These are phyloP conservation scores for Matsumyia berberina DNA, from an alignment of 2,888 invertebrate genomes.

Conservation along the genomic window DNA sequence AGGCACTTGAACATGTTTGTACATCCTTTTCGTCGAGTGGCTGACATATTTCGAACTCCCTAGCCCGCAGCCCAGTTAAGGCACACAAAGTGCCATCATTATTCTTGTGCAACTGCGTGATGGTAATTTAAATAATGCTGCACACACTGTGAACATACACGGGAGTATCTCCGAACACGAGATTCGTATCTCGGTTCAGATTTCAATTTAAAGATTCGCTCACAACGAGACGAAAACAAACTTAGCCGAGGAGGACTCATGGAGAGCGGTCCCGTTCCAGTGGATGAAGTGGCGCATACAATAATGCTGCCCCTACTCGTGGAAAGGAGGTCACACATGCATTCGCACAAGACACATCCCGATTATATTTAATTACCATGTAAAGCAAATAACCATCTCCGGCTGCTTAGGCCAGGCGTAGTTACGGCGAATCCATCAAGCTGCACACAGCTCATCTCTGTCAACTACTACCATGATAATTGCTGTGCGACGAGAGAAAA, in stretches of 20 bases:
- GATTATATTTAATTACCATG: conserved; percentile 55
- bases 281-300: conserved; percentile 7
- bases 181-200: conserved; percentile 59
- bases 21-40: conserved; percentile 74
- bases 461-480: conserved; percentile 57
- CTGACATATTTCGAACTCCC: conserved; percentile 70
- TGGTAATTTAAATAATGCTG: conserved; percentile 82
- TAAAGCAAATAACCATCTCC: conserved; percentile 35
- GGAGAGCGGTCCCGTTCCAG: conserved; percentile 6
- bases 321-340: conserved; percentile 68
- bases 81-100: conserved; percentile 59
- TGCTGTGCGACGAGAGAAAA: conserved; percentile 60
- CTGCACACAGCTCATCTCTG: conserved; percentile 11
- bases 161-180: conserved; percentile 23
- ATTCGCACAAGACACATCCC: conserved; percentile 19
- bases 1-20: conserved; percentile 74
- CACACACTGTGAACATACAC: conserved; percentile 43
- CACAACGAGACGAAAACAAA: conserved; percentile 6
- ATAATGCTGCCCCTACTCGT: conserved; percentile 11
- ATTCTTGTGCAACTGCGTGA: conserved; percentile 76
- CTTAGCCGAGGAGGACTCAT: too few relatives aligned
- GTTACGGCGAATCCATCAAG: conserved; percentile 31
- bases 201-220: conserved; percentile 43
- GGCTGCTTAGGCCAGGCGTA: neutral
- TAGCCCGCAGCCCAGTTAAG: conserved; percentile 50